These are phyloP conservation scores for Heliocidaris tuberculata DNA, from an alignment of 35 echinoderm and acorn worm genomes.

Conservation along the genomic window DNA sequence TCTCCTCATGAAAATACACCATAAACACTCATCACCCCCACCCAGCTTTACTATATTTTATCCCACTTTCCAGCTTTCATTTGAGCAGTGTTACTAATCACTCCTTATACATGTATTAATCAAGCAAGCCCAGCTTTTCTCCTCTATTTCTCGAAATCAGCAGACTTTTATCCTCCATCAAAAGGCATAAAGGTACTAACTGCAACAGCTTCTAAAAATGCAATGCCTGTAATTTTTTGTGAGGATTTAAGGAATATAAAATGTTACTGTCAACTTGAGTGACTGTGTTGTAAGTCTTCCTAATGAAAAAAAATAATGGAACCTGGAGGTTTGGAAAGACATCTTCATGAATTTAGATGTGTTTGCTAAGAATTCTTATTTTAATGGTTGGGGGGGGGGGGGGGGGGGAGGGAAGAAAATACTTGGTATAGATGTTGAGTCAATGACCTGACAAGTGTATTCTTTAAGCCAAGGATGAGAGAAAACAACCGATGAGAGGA, in stretches of 20 bases:
- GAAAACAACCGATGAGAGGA: no score
- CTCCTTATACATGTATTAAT: neutral
- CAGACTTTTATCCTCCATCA: neutral
- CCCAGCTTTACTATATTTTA: neutral
- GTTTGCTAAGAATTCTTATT: neutral
- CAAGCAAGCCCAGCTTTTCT: neutral
- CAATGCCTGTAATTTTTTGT: neutral
- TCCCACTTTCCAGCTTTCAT: neutral
- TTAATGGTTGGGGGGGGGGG: no score
- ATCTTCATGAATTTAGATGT: neutral
- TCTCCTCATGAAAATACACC: neutral
- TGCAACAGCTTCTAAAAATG: neutral
- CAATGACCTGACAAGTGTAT: no score
- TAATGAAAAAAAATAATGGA: neutral
- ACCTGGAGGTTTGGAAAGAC: neutral
- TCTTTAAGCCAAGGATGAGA: no score
- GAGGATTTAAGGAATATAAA: neutral
- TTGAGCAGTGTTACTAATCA: neutral
- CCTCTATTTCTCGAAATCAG: neutral
- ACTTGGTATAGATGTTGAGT: no score
- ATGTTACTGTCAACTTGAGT: neutral
- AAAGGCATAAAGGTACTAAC: neutral
- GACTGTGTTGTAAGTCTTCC: neutral
- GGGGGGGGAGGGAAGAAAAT: no score
- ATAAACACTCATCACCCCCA: neutral